Evolutionary conservation across 2,797 vertebrate species (phyloP).

Genomic region (Pangasius macronema): DNA sequence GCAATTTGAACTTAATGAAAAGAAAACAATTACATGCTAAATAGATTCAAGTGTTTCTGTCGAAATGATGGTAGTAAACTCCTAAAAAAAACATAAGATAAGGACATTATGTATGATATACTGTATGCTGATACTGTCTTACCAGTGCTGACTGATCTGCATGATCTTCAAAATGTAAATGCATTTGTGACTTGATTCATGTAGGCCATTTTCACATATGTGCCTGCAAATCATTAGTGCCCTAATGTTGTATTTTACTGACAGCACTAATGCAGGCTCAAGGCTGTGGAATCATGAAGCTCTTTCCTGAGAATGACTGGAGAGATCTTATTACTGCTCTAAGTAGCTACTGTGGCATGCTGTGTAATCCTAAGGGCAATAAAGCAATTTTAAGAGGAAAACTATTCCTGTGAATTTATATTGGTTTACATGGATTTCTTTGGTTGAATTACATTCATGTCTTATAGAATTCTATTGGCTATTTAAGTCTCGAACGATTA

Average conservation of each 20-base stretch:
- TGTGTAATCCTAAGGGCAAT: slow-evolving; percentile 8
- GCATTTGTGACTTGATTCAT: slow-evolving; percentile 70
- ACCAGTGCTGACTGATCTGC: neutral
- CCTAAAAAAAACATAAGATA: neutral
- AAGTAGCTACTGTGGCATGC: slow-evolving; percentile 52
- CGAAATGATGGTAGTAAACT: neutral
- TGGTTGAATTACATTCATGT: slow-evolving; percentile 24
- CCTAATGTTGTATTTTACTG: slow-evolving; percentile 64
- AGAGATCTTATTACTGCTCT: slow-evolving; percentile 52
- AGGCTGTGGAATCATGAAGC: slow-evolving; percentile 14
- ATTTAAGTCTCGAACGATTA: slow-evolving; percentile 3
- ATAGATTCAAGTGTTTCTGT: neutral
- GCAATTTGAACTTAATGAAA: neutral
- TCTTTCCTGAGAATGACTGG: slow-evolving; percentile 43
- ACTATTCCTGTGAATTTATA: neutral
- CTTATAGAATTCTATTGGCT: slow-evolving; percentile 22
- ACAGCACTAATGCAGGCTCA: slow-evolving; percentile 7
- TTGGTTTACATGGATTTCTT: neutral
- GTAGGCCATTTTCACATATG: slow-evolving; percentile 70
- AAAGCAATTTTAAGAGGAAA: neutral
- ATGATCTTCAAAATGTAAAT: neutral
- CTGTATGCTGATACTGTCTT: neutral
- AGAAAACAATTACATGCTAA: neutral
- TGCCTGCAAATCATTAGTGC: slow-evolving; percentile 71
- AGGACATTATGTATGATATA: neutral